A percentile compares a stretch with the other conserved stretches of the same genome.
Evolutionary conservation across 2,113 vertebrate genomes (phyloP).

Genomic region (Theropithecus gelada): DNA sequence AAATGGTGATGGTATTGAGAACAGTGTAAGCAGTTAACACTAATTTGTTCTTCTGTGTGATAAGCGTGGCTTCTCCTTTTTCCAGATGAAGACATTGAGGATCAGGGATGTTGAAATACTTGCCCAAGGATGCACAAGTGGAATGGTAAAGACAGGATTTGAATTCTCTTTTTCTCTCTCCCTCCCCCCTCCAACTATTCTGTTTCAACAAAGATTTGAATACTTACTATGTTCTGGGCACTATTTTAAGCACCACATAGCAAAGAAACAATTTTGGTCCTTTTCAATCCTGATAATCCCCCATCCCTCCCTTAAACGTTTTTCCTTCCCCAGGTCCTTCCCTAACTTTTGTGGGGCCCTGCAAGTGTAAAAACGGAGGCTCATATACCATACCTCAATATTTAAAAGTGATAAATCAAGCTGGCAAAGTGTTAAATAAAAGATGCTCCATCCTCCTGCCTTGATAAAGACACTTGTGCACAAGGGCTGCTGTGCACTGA

Average conservation of each 20-base stretch:
- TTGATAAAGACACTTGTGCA: background rate
- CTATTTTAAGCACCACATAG: background rate
- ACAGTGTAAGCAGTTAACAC: background rate
- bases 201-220: background rate
- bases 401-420: conserved; percentile 48
- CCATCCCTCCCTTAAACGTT: background rate
- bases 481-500: background rate
- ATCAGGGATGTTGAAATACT: background rate
- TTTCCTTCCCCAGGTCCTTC: background rate
- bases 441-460: background rate
- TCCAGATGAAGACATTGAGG: background rate
- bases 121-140: background rate
- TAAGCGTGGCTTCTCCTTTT: background rate
- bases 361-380: conserved; percentile 10
- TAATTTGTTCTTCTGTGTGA: background rate
- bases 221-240: background rate
- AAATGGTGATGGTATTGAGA: background rate
- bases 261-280: background rate
- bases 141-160: background rate
- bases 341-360: background rate
- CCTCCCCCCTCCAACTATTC: background rate
- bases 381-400: conserved; percentile 39
- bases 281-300: background rate
- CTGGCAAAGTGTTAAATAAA: conserved; percentile 1
- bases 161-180: background rate